Percentiles rank a stretch among this genome's conserved stretches.
Evolutionary conservation across 2,888 invertebrate species (phyloP).

Genomic region (Salticus scenicus): DNA sequence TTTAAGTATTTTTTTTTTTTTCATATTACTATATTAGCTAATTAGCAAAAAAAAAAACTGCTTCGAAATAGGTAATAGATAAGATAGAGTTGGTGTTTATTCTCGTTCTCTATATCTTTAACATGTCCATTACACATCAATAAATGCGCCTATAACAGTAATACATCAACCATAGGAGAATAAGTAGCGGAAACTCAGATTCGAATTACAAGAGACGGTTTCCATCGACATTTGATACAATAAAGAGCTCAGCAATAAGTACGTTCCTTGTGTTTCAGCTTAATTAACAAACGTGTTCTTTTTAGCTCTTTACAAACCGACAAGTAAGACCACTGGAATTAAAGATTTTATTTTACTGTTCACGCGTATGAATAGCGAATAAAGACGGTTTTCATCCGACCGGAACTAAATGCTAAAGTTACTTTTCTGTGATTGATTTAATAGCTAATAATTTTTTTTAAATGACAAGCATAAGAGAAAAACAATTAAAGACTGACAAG

Average conservation of each 20-base stretch:
- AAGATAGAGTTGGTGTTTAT: too few relatives aligned
- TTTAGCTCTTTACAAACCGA: neutral
- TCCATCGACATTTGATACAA: neutral
- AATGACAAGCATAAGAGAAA: too few relatives aligned
- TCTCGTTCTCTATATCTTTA: too few relatives aligned
- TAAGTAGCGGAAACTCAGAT: neutral
- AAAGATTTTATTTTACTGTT: neutral
- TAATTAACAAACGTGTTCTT: neutral
- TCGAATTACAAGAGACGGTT: neutral
- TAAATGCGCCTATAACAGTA: neutral
- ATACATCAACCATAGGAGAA: neutral
- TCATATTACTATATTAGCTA: too few relatives aligned
- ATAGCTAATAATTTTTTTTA: too few relatives aligned
- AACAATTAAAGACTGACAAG: too few relatives aligned
- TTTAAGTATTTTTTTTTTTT: too few relatives aligned
- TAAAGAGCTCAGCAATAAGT: neutral
- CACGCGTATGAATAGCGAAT: neutral
- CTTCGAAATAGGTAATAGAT: too few relatives aligned
- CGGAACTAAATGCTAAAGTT: too few relatives aligned
- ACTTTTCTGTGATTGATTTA: too few relatives aligned
- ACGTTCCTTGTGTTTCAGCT: neutral
- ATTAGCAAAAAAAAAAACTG: too few relatives aligned
- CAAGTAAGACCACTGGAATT: neutral
- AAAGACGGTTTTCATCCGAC: neutral
- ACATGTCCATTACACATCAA: too few relatives aligned